phyloP scores from a whole-genome alignment of 2,797 vertebrate species.

The Neosilurus hyrtlii region DNA sequence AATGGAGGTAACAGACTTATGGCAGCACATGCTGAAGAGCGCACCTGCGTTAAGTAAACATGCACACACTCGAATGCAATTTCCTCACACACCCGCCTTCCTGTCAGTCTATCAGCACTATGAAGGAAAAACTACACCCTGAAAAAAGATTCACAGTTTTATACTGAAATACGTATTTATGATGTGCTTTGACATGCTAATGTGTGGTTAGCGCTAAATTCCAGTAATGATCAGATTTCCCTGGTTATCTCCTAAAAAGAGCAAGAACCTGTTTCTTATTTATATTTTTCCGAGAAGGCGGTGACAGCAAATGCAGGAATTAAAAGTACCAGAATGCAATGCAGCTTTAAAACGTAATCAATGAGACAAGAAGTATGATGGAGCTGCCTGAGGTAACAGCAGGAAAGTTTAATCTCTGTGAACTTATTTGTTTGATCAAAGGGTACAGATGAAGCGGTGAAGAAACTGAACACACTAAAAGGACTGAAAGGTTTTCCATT shows the following conservation, averaged over 20 bases:
- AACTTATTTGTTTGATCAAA: neutral
- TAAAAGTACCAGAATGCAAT: neutral
- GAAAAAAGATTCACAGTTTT: neutral
- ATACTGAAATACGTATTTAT: neutral
- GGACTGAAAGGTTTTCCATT: neutral
- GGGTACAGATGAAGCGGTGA: neutral
- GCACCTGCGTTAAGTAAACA: conserved; percentile 11
- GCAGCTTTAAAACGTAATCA: neutral
- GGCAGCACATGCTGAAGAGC: conserved; percentile 10
- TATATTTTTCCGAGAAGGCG: neutral
- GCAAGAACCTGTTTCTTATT: neutral
- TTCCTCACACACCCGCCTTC: conserved; percentile 10
- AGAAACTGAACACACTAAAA: neutral
- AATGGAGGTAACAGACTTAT: neutral
- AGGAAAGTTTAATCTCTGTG: neutral
- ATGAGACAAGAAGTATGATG: neutral
- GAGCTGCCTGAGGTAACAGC: neutral
- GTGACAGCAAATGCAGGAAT: neutral
- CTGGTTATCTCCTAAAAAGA: neutral
- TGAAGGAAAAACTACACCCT: neutral
- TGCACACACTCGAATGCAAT: neutral
- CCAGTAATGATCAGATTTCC: neutral
- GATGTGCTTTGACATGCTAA: neutral
- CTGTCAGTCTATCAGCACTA: neutral
- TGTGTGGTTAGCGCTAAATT: neutral